A percentile compares a stretch with the other conserved stretches of the same genome.
These are phyloP conservation scores for Willisornis vidua DNA, from an alignment of 2,113 vertebrate genomes.

Conservation along the genomic window DNA sequence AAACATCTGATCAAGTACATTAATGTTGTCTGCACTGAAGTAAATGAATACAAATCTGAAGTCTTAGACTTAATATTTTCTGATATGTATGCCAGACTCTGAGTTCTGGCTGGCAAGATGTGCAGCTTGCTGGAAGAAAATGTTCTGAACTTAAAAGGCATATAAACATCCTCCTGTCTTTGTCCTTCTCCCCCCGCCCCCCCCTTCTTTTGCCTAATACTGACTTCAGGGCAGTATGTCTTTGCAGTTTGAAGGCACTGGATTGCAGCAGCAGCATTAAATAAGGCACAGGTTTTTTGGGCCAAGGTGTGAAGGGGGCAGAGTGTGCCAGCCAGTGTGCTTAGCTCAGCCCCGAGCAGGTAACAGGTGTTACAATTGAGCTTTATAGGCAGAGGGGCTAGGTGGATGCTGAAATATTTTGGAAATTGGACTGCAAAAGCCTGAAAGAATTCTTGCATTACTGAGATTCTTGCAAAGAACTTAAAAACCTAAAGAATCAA, in stretches of 20 bases:
- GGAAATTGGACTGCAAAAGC: background rate
- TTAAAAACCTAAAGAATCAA: background rate
- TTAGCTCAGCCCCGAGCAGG: background rate
- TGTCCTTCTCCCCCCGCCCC: background rate
- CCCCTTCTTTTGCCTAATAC: background rate
- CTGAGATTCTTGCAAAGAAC: background rate
- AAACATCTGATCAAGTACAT: background rate
- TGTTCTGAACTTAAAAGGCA: background rate
- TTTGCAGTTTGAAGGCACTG: background rate
- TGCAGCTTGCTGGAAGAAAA: background rate
- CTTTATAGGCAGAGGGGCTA: background rate
- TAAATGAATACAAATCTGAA: background rate
- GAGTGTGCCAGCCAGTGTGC: background rate
- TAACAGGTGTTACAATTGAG: background rate
- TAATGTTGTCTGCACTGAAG: background rate
- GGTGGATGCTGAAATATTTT: background rate
- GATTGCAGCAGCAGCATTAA: background rate
- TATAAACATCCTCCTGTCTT: background rate
- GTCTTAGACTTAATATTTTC: background rate
- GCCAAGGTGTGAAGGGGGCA: background rate
- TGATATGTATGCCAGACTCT: background rate
- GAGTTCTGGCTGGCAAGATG: background rate
- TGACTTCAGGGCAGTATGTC: background rate
- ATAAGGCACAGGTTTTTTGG: background rate
- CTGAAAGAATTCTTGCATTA: background rate